Base-by-base conservation (phyloP, 2,797 vertebrate species). In the Chloroceryle inda region DNA sequence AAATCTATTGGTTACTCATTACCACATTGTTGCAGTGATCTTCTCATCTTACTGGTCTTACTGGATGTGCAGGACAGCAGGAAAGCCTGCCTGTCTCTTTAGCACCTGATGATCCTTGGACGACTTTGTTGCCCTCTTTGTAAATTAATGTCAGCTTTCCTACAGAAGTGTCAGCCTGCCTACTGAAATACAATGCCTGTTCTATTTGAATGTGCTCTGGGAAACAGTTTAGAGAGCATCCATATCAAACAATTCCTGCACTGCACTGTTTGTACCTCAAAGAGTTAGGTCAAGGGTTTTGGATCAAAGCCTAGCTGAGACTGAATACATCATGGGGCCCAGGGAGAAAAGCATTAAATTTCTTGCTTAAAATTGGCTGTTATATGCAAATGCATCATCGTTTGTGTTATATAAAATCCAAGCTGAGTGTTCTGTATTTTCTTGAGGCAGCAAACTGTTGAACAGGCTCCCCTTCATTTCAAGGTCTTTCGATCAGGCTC, bases 1-100 rank as follows among this genome's bases (percentile, higher is more conserved):
- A 62, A 15, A 98, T 92, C 94, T 97, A 94, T 94, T 75, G 94
- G 97, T 98, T 97, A 98, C 97, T 97, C 97, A 98, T 98, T 98
- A 94, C 92, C 83, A 47, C 19, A 9, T 84, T 84, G 71, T 92
- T 96, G 96, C 84, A 85, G 87, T 78, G 91, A 49, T 90, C 77
- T 84, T 83, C 93, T 85, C 77, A 45, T 86, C 42, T 53, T 85
- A 45, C 68, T 59, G 76, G 47, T 86, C 44, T 53, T 85, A 42
- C 68, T 62, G 76, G 47, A 50, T 67, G 37, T 75, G 27, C 71
- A 64, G 62, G 85, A 35, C 26, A 71, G 40, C 58, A 94, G 74
- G 71, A 87, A 92, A 66, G 50, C 37, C 87, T 93, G 59, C 35
- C 76, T 7, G 12, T 83, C 84, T 79, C 83, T 81, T 85, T 22